Evolutionary conservation across 2,113 vertebrate genomes (phyloP).

Genomic region (Antidorcas marsupialis): DNA sequence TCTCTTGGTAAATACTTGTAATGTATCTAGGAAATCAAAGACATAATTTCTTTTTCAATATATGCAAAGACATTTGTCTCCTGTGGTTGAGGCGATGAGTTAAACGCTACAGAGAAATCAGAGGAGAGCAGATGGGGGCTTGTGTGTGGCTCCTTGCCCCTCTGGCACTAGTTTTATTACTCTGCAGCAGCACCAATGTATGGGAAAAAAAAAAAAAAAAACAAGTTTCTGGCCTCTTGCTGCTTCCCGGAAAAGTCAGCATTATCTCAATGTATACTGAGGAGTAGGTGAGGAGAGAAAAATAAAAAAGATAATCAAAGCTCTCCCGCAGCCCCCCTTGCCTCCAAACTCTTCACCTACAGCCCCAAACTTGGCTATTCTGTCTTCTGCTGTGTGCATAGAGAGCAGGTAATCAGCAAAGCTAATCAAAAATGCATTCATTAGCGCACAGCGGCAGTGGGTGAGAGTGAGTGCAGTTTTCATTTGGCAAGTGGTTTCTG

Average conservation of each 20-base stretch:
- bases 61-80: constrained; percentile 61
- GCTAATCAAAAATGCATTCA: constrained; percentile 70
- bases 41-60: constrained; percentile 69
- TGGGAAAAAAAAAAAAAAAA: neutral
- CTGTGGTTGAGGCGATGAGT: constrained; percentile 25
- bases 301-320: constrained; percentile 52
- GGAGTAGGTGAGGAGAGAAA: constrained; percentile 27
- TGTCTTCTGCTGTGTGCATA: constrained; percentile 33
- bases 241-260: neutral
- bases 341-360: constrained; percentile 41
- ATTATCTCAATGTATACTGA: constrained; percentile 33
- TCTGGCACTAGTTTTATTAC: constrained; percentile 39
- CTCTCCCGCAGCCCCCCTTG: neutral
- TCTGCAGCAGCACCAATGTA: neutral
- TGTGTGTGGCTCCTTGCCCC: neutral
- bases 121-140: neutral
- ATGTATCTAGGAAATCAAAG: constrained; percentile 69
- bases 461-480: constrained; percentile 47
- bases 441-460: constrained; percentile 45
- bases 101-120: constrained; percentile 13
- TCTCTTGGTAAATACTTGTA: constrained; percentile 64
- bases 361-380: constrained; percentile 16
- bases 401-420: constrained; percentile 67
- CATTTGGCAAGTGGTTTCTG: constrained; percentile 54
- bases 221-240: constrained; percentile 29